These are phyloP conservation scores for Ommatoiulus sabulosus DNA, from an alignment of 2,888 invertebrate genomes.

Conservation along the genomic window DNA sequence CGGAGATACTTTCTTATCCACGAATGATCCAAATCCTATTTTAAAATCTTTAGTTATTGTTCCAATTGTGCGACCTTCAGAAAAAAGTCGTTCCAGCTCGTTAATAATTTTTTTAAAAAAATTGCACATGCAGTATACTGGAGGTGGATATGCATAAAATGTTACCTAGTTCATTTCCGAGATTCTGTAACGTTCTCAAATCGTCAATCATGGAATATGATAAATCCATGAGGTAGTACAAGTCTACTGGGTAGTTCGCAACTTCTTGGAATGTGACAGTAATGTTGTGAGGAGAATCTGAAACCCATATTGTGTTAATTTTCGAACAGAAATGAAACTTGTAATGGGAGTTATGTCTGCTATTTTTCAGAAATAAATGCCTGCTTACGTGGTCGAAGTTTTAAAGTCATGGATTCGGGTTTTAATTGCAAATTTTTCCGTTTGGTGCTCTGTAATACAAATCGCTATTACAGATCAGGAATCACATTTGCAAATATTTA, in stretches of 20 bases:
- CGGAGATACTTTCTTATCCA: slow-evolving; percentile 69
- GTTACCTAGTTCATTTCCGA: background rate
- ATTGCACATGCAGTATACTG: background rate
- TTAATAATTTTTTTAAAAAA: background rate
- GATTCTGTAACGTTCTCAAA: background rate
- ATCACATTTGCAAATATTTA: background rate
- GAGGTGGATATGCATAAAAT: background rate
- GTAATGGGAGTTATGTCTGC: too few relatives aligned
- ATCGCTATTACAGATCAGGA: too few relatives aligned
- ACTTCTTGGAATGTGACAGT: background rate
- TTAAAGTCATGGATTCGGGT: background rate
- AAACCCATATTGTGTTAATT: background rate
- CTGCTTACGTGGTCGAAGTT: background rate
- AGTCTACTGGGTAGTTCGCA: slow-evolving; percentile 38
- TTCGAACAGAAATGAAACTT: background rate
- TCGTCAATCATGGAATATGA: background rate
- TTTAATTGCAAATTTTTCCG: background rate
- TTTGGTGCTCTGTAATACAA: background rate
- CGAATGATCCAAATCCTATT: slow-evolving; percentile 66
- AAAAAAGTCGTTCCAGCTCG: background rate
- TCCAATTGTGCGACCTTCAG: slow-evolving; percentile 51
- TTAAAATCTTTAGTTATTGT: slow-evolving; percentile 68
- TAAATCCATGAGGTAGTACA: slow-evolving; percentile 42
- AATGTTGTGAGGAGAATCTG: background rate
- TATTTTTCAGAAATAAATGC: too few relatives aligned